A percentile compares a stretch with the other conserved stretches of the same genome.
Evolutionary conservation across 2,113 vertebrate species (phyloP).

Genomic region (Dasyornis broadbenti): DNA sequence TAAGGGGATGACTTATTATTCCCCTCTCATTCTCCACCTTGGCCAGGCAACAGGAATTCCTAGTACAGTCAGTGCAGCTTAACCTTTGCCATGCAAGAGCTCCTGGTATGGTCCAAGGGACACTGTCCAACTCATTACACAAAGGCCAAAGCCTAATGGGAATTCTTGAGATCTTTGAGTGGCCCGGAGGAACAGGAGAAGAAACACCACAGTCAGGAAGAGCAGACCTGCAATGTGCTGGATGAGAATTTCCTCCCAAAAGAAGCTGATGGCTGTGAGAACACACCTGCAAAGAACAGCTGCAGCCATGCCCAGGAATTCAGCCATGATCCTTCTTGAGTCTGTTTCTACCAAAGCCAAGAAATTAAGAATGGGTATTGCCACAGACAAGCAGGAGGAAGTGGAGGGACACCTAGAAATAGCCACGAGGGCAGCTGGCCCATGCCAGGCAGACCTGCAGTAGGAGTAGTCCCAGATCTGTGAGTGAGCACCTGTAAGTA

Average conservation of each 20-base stretch:
- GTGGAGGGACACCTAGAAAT: not conserved
- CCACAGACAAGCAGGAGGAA: not conserved
- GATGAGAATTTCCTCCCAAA: constrained; percentile 86
- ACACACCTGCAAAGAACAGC: constrained; percentile 82
- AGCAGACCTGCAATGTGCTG: constrained; percentile 83
- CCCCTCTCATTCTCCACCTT: not conserved
- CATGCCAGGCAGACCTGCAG: not conserved
- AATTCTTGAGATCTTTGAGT: not conserved
- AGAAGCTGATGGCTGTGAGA: constrained; percentile 78
- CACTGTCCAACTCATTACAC: not conserved
- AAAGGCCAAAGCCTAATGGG: not conserved
- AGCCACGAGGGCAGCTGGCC: not conserved
- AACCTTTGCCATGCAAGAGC: not conserved
- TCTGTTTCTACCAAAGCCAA: constrained; percentile 59
- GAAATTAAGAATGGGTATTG: not conserved
- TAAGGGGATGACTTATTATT: not conserved
- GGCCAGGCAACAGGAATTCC: not conserved
- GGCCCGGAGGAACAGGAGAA: not conserved
- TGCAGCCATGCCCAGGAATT: constrained; percentile 83
- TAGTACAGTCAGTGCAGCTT: not conserved
- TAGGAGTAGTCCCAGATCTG: not conserved
- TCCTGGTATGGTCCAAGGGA: not conserved
- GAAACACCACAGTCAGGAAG: constrained; percentile 62
- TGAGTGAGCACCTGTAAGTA: not conserved
- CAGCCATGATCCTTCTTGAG: constrained; percentile 78